Conservation (phyloP, 1,140 invertebrate species). For the Stegodyphus dumicola region DNA sequence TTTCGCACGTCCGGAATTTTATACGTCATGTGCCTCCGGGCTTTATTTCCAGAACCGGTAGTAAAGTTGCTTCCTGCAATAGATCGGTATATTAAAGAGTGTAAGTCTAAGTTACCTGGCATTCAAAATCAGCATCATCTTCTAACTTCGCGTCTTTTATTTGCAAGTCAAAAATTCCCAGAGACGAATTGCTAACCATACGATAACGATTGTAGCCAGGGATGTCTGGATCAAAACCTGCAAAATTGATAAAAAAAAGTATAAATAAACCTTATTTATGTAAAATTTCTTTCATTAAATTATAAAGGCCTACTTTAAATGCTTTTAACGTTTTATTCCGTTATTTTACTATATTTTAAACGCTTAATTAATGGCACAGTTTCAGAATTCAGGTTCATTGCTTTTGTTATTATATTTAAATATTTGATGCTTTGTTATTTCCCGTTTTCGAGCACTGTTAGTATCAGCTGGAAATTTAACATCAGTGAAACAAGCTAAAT, state of each 20-base stretch:
- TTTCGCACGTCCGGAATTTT: too few relatives aligned
- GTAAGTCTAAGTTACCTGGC: conserved; percentile 77
- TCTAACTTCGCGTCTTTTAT: conserved; percentile 85
- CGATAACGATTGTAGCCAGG: conserved; percentile 87
- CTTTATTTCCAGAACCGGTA: too few relatives aligned
- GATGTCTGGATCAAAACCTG: conserved; percentile 84
- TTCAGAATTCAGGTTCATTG: too few relatives aligned
- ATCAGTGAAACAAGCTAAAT: too few relatives aligned
- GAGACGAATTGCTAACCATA: conserved; percentile 81
- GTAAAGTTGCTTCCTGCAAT: too few relatives aligned
- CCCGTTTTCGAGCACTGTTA: too few relatives aligned
- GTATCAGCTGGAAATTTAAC: too few relatives aligned
- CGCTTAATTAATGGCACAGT: too few relatives aligned
- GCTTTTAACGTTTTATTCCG: neutral
- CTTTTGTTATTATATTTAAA: too few relatives aligned
- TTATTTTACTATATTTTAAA: neutral
- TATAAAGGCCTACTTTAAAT: neutral
- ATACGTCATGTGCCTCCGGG: too few relatives aligned
- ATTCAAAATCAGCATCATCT: conserved; percentile 93
- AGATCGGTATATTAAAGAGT: too few relatives aligned
- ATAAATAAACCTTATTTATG: neutral
- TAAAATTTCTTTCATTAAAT: neutral
- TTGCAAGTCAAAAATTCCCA: conserved; percentile 85
- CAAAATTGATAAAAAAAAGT: neutral
- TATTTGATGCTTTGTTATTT: too few relatives aligned